Evolutionary conservation across 2,113 vertebrate genomes (phyloP), one percentile per base, ranked within the genome.

Genomic region (Prochilodus magdalenae): DNA sequence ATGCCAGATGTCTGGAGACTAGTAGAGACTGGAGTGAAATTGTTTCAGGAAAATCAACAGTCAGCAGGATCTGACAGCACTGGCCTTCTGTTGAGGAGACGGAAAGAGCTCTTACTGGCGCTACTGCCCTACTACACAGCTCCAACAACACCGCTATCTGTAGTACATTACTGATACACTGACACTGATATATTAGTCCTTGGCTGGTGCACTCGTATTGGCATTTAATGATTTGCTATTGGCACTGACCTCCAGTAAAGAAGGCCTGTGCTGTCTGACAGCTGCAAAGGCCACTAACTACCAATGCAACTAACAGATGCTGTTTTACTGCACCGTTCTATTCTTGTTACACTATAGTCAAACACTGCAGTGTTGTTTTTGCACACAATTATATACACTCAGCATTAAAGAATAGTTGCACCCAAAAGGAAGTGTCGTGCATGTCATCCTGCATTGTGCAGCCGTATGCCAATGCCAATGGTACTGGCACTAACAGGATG

Each of bases 1-100:
- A 71, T 71, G 53, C 16, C 77, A 71, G 66, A 55, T 26, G 66
- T 33, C 77, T 33, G 47, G 51, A 71, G 66, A 71, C 29, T 4
- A 36, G 22, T 15, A 26, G 14, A 44, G 29, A 44, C 51, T 78
- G 63, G 66, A 40, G 14, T 27, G 65, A 66, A 77, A 33, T 33
- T 40, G 66, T 40, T 40, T 26, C 36, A 29, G 33, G 49, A 26
- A 69, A 70, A 79, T 57, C 69, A 69, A 70, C n/a, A 60, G 57
- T 30, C 27, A 30, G 63, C 26, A 33, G 15, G 29, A 66, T 66
- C 60, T 29, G 24, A 20, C 30, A 53, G n/a, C 53, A 47, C 59
- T 77, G 26, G 36, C 20, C 14, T 51, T 51, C 49, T 51, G 49
- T 7, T 51, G 49, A 51, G 15, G 49, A 59, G 26, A 40, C 73